Conservation (phyloP, 2,888 invertebrate genomes). For the Lasioglossum villosulum region DNA sequence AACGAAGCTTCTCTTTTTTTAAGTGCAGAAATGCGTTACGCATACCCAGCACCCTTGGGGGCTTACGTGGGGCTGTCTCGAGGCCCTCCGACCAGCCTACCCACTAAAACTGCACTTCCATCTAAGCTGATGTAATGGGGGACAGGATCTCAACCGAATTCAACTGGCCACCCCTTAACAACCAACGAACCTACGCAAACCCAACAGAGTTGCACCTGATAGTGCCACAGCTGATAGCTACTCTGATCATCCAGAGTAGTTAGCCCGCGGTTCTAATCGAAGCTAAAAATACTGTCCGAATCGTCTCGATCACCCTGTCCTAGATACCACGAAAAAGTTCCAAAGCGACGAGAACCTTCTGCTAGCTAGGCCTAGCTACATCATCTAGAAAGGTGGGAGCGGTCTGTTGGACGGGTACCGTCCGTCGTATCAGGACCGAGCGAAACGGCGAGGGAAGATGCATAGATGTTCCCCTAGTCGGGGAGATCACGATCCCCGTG, state of each 20-base stretch:
- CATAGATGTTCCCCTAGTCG: too few species aligned
- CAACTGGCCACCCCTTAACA: neutral
- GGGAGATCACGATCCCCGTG: too few species aligned
- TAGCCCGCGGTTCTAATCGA: constrained; percentile 41
- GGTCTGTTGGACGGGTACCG: neutral
- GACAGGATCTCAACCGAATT: too few species aligned
- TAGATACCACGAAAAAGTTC: constrained; percentile 46
- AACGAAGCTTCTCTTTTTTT: too few species aligned
- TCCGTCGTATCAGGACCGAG: neutral
- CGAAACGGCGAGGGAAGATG: too few species aligned
- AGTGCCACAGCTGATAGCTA: neutral
- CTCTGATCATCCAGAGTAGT: constrained; percentile 24
- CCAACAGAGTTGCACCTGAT: neutral
- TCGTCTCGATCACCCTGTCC: constrained; percentile 48
- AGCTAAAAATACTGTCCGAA: constrained; percentile 46
- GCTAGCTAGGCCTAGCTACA: neutral
- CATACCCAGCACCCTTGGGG: too few species aligned
- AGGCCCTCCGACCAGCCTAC: too few species aligned
- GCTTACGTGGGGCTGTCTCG: too few species aligned
- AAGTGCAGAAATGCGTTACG: too few species aligned
- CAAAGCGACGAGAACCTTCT: constrained; percentile 33
- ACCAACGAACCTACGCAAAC: neutral
- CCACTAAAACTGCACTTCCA: too few species aligned
- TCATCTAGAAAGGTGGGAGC: neutral
- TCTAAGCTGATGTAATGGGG: too few species aligned